Conservation (phyloP, 2,888 invertebrate genomes). For the Anthophora plumipes region DNA sequence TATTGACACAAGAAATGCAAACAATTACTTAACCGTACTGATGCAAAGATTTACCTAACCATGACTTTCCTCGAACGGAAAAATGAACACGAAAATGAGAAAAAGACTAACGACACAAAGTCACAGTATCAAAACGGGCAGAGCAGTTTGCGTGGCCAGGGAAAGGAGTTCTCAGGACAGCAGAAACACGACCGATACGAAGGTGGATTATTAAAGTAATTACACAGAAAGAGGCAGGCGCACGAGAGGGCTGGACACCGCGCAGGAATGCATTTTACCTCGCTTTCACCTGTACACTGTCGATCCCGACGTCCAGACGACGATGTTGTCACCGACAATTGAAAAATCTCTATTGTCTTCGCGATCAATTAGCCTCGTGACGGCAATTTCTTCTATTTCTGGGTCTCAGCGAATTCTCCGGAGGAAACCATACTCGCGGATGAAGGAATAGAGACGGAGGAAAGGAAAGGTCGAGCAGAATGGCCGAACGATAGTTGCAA, state of each 20-base stretch:
- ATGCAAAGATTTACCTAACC: too few species aligned
- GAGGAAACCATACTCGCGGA: background rate
- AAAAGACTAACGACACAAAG: too few species aligned
- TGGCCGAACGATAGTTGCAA: background rate
- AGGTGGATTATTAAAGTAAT: slow-evolving; percentile 71
- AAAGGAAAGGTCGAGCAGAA: background rate
- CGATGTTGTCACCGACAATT: slow-evolving; percentile 13
- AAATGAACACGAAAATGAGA: too few species aligned
- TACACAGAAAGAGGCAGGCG: slow-evolving; percentile 57
- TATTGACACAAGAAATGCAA: too few species aligned
- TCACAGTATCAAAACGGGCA: background rate
- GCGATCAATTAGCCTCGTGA: slow-evolving; percentile 58
- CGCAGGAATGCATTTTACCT: slow-evolving; percentile 75
- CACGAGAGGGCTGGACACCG: slow-evolving; percentile 37
- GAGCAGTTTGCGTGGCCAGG: background rate
- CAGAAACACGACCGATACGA: slow-evolving; percentile 46
- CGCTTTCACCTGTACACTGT: slow-evolving; percentile 72
- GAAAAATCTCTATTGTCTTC: slow-evolving; percentile 57
- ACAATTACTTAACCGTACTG: too few species aligned
- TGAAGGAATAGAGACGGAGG: background rate
- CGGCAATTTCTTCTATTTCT: slow-evolving; percentile 42
- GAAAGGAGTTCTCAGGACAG: slow-evolving; percentile 46
- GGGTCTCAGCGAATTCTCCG: background rate
- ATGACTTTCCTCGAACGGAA: too few species aligned
- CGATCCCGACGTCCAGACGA: slow-evolving; percentile 22